These are phyloP conservation scores for Cranoglanis bouderius DNA, from an alignment of 2,113 vertebrate genomes.

Conservation along the genomic window DNA sequence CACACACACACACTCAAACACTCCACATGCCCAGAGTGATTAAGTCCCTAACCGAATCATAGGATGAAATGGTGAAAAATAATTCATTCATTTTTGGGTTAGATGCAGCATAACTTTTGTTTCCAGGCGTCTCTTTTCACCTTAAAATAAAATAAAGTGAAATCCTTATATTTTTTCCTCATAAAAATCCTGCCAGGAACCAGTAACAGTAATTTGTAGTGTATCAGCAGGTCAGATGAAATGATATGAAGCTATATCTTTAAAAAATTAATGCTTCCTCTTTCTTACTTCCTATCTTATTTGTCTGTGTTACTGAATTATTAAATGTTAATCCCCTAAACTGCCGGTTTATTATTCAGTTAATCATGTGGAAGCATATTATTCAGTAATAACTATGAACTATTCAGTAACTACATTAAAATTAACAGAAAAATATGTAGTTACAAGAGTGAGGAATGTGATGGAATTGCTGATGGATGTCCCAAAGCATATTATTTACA, in stretches of 20 bases:
- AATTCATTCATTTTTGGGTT: neutral
- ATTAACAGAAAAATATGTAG: neutral
- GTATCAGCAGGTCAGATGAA: neutral
- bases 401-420: neutral
- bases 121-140: neutral
- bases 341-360: neutral
- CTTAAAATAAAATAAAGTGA: neutral
- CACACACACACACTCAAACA: neutral
- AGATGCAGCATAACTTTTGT: neutral
- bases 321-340: neutral
- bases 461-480: neutral
- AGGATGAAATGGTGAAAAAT: neutral
- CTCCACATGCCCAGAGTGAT: neutral
- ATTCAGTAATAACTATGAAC: neutral
- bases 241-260: neutral
- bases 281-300: conserved; percentile 20
- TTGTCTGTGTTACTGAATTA: neutral
- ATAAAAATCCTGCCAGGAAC: neutral
- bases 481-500: neutral
- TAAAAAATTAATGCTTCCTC: conserved; percentile 12
- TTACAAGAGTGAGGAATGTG: neutral
- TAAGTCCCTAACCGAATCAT: neutral
- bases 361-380: neutral
- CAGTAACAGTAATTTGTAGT: neutral
- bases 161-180: neutral